These are phyloP conservation scores for Tylochromis polylepis DNA, from an alignment of 2,113 vertebrate species.

Conservation along the genomic window DNA sequence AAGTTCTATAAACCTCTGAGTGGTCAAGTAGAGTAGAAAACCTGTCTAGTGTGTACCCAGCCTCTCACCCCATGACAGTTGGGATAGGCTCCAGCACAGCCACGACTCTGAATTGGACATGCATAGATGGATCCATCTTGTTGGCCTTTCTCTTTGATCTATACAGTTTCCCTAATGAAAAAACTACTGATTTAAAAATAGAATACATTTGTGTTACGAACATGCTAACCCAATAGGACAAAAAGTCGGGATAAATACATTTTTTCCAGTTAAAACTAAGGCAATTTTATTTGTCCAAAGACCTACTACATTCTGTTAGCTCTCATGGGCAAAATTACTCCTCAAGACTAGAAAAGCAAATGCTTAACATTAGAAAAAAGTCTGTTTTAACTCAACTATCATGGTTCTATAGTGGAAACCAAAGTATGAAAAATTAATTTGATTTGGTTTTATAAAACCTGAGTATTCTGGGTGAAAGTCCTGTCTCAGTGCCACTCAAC, in stretches of 20 bases:
- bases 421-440: no score
- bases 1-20: not conserved
- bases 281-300: not conserved
- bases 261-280: not conserved
- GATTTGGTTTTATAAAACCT: no score
- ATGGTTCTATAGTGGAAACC: not conserved
- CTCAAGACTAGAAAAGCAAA: not conserved
- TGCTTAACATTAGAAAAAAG: not conserved
- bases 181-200: not conserved
- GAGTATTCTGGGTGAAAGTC: no score
- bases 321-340: not conserved
- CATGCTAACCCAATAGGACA: not conserved
- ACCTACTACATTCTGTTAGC: not conserved
- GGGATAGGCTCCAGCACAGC: not conserved
- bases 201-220: not conserved
- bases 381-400: not conserved
- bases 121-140: not conserved
- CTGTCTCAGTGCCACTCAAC: no score
- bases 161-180: not conserved
- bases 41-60: not conserved
- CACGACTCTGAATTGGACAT: not conserved
- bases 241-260: not conserved
- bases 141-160: not conserved
- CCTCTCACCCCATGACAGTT: not conserved
- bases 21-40: not conserved